Conservation (phyloP, 2,113 vertebrate species). For the Amazona vittata region DNA sequence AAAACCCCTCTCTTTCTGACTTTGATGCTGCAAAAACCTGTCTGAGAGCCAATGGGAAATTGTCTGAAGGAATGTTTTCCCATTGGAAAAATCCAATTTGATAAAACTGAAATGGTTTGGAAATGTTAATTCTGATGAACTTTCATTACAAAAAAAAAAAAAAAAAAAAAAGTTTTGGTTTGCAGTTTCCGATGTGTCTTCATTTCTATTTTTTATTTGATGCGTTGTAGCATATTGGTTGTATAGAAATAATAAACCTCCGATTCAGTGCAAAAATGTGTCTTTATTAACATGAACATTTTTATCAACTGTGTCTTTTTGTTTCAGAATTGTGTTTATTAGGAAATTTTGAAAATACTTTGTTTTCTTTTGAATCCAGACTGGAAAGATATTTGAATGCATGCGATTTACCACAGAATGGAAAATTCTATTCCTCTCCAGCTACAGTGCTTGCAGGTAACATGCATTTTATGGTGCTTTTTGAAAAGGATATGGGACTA, state of each 20-base stretch:
- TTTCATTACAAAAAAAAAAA: background rate
- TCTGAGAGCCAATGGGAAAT: background rate
- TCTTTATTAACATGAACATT: background rate
- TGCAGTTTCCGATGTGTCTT: background rate
- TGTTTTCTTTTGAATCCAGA: constrained; percentile 1
- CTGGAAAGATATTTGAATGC: constrained; percentile 30
- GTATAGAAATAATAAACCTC: background rate
- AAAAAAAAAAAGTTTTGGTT: background rate
- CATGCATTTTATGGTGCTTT: background rate
- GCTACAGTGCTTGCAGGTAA: background rate
- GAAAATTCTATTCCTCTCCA: background rate
- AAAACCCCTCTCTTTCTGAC: background rate
- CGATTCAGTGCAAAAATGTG: background rate
- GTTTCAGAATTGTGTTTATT: background rate
- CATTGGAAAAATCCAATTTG: background rate
- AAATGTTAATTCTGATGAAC: background rate
- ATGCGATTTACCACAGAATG: constrained; percentile 18
- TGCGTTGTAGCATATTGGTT: background rate
- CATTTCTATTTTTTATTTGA: background rate
- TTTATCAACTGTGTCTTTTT: background rate
- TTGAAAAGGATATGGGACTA: background rate
- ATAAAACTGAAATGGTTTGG: background rate
- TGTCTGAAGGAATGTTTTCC: background rate
- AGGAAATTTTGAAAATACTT: constrained; percentile 40
- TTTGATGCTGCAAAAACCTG: background rate